phyloP scores from a whole-genome alignment of 1,140 invertebrate genomes.

The Trachymyrmex cornetzi region DNA sequence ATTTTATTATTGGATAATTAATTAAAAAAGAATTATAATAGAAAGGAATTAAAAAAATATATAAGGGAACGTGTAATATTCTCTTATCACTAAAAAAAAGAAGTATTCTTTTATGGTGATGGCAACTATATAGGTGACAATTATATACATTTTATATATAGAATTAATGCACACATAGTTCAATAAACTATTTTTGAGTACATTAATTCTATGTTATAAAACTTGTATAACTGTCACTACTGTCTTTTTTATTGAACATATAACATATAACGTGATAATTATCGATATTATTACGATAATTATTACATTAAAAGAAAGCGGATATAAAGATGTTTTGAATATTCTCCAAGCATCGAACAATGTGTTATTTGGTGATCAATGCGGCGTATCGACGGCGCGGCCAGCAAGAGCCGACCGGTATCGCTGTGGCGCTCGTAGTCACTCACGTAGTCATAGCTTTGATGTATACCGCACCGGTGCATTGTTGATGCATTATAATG shows the following conservation, averaged over 20 bases:
- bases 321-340: neutral
- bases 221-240: too few relatives aligned
- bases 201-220: too few relatives aligned
- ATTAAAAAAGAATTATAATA: slow-evolving; percentile 2
- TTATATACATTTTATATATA: too few relatives aligned
- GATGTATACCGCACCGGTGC: slow-evolving; percentile 82
- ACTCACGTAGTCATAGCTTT: slow-evolving; percentile 82
- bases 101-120: too few relatives aligned
- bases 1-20: slow-evolving; percentile 14
- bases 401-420: slow-evolving; percentile 41
- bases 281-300: too few relatives aligned
- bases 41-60: neutral
- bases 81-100: too few relatives aligned
- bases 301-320: neutral
- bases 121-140: too few relatives aligned
- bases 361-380: slow-evolving; percentile 52
- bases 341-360: neutral
- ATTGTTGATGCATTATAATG: slow-evolving; percentile 84
- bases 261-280: neutral
- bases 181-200: too few relatives aligned
- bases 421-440: slow-evolving; percentile 68
- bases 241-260: too few relatives aligned
- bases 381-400: slow-evolving; percentile 64
- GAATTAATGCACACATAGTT: too few relatives aligned
- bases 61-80: neutral